Evolutionary conservation across 2,797 vertebrate genomes (phyloP).

Genomic region (Crocodylus rhombifer): DNA sequence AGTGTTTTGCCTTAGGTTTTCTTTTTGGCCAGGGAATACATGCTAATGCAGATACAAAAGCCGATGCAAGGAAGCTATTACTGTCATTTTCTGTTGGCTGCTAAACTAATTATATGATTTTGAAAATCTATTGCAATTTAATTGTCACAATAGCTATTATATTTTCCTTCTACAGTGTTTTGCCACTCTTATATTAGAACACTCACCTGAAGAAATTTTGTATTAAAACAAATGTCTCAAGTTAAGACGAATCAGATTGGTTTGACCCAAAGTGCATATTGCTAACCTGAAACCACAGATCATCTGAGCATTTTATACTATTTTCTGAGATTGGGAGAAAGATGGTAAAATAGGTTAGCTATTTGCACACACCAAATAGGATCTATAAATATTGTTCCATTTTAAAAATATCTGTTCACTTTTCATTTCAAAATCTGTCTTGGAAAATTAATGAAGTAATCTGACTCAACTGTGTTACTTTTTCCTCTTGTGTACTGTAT

Average conservation of each 20-base stretch:
- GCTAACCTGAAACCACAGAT: background rate
- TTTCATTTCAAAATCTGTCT: background rate
- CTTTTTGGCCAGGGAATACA: background rate
- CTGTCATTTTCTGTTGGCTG: background rate
- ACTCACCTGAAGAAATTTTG: background rate
- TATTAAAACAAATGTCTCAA: background rate
- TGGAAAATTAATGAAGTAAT: background rate
- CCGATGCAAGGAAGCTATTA: background rate
- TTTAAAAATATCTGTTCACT: background rate
- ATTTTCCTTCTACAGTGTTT: background rate
- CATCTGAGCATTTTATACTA: background rate
- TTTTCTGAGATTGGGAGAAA: background rate
- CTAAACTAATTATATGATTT: background rate
- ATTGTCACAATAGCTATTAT: background rate
- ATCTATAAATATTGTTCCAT: background rate
- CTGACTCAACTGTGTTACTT: background rate
- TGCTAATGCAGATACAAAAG: background rate
- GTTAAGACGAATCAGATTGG: background rate
- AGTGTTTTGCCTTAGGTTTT: background rate
- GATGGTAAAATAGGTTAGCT: background rate
- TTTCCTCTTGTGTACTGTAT: background rate
- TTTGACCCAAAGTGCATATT: constrained; percentile 1
- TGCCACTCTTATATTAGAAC: background rate
- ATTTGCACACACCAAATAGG: background rate
- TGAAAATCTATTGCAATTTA: background rate